Evolutionary conservation across 2,113 vertebrate genomes (phyloP), one percentile per base, ranked within the genome.

Genomic region (Hiodon tergisus): DNA sequence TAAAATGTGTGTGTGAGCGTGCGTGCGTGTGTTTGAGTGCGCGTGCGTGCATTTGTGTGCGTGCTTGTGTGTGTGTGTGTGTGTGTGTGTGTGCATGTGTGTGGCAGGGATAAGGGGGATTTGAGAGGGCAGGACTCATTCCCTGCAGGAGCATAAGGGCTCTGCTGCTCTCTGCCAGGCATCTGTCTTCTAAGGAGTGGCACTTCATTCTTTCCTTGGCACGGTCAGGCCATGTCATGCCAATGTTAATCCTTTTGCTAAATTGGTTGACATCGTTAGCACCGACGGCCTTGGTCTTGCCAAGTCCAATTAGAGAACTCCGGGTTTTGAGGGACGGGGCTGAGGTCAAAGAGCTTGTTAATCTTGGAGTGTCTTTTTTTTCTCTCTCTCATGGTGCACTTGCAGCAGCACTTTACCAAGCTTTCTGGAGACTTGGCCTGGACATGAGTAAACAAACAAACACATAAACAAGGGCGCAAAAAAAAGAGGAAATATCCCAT

Each of bases 281-380:
- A 80, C 78, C 81, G 83, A 83, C 82, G 80, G 79, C 85, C 72
- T 76, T 69, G 76, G 71, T 80, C 75, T 76, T 85, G 85, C 86
- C 83, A 89, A 83, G 67, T 55, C 83, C 86, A 84, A 86, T 90
- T 88, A 88, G 80, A 81, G 78, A 13, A 71, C 78, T 84, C 82
- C 69, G 72, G 81, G 76, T 85, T 83, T 77, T 79, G 76, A 78
- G 71, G 77, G 79, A 78, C 48, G 69, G 77, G 79, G 79, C 75
- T 79, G 79, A 83, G 85, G 86, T 88, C 86, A 85, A 87, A 81
- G 78, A 86, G 75, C 80, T 82, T 83, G 72, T 86, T 79, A 70
- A 70, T 81, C 78, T 73, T 63, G 68, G 65, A 52, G 77, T 61
- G 61, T 74, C 79, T 79, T 52, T 78, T 78, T 72, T 63, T 46